phyloP scores from a whole-genome alignment of 2,113 vertebrate species.

The Eudyptes chrysolophus region DNA sequence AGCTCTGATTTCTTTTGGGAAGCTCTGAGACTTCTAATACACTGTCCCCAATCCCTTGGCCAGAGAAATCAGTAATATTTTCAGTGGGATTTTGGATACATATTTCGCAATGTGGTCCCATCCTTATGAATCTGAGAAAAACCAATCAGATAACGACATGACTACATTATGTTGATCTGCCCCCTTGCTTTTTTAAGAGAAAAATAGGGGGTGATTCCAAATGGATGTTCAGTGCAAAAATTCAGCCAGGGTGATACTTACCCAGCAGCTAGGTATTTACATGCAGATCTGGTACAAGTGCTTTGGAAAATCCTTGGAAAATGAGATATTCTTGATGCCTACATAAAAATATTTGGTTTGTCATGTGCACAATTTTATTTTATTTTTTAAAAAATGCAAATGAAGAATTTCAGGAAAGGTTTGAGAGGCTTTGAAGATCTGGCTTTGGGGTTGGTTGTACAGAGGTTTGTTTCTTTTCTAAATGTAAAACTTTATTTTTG shows the following conservation, averaged over 20 bases:
- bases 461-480: background rate
- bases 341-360: background rate
- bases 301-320: background rate
- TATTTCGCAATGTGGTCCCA: background rate
- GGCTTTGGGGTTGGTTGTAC: background rate
- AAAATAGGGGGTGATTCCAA: background rate
- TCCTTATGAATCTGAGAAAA: background rate
- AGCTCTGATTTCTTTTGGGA: background rate
- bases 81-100: background rate
- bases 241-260: background rate
- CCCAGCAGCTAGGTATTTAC: background rate
- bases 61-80: background rate
- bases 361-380: background rate
- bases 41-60: background rate
- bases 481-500: background rate
- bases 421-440: background rate
- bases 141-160: background rate
- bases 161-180: background rate
- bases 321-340: background rate
- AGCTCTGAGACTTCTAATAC: background rate
- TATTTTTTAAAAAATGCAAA: background rate
- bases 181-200: background rate
- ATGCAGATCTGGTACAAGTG: background rate
- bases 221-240: background rate
- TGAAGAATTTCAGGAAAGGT: background rate